Evolutionary conservation across 2,888 invertebrate genomes (phyloP), one percentile per base, ranked within the genome.

Genomic region (Neoascia interrupta): DNA sequence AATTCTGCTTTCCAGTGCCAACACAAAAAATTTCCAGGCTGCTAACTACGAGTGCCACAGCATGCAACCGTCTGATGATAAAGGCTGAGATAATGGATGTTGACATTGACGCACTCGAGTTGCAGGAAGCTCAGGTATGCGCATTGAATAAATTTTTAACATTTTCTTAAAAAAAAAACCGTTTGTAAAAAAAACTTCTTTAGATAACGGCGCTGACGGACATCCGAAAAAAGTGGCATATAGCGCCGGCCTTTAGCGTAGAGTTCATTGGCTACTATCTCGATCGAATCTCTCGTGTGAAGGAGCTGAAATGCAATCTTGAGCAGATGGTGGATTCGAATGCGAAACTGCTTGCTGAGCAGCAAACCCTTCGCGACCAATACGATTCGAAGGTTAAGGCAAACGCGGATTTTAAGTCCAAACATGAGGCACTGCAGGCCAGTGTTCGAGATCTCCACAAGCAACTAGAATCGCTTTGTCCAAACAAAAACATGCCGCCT

Each of bases 211-310:
- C 95, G 1, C 88, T 96, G 13, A 93, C 94, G 3, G 97, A 97
- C 85, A 94, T 96, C 3, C 92, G 96, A 6, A 96, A 96, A 83
- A 97, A 97, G 83, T 97, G 97, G 95, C 96, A 97, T 88, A 94
- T 98, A 75, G 94, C 96, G 0, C 97, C 97, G 0, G 97, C 98
- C 0, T 96, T 98, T 86, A 96, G 95, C 45, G 95, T 97, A 0
- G 97, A 98, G 88, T 99, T 97, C 87, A 95, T 98, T 51, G 96
- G 95, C 0, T 98, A 98, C 88, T 98, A 96, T 86, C 89, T 97
- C 63, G 97, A 98, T 87, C 91, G 98, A 18, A 96, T 97, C 86
- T 92, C 93, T 3, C 91, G 97, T 10, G 92, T 97, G 64, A 92
- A 93, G 3, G 93, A 94, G 10, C 92, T 97, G 89, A 94, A 95